phyloP scores from a whole-genome alignment of 2,888 invertebrate genomes.

The Amphipyra tragopoginis region DNA sequence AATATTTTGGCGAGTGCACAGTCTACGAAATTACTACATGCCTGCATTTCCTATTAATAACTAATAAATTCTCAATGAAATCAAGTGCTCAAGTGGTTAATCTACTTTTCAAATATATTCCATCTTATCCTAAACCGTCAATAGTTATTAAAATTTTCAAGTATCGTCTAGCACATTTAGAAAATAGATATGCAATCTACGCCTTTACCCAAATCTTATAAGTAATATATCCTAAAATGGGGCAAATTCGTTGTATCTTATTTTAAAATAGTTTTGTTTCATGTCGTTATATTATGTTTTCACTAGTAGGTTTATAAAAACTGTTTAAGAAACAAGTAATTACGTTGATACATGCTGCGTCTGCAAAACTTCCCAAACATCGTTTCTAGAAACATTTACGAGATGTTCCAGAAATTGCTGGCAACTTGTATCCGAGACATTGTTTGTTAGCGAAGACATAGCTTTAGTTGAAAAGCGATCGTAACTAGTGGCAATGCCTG shows the following conservation, averaged over 20 bases:
- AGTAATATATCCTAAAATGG: constrained; percentile 39
- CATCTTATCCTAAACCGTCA: constrained; percentile 24
- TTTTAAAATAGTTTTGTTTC: constrained; percentile 1
- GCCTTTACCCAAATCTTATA: constrained; percentile 17
- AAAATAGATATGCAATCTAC: constrained; percentile 20
- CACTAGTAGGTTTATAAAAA: no score
- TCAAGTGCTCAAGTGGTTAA: constrained; percentile 32
- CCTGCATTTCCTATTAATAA: constrained; percentile 34
- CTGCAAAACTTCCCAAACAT: no score
- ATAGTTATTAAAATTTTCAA: constrained; percentile 25
- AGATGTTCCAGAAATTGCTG: no score
- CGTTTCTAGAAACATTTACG: no score
- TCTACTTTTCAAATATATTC: constrained; percentile 25
- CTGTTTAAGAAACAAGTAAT: no score
- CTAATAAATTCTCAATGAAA: constrained; percentile 32
- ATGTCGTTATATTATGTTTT: not conserved
- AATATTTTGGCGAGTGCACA: constrained; percentile 79
- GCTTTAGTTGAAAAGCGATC: constrained; percentile 4
- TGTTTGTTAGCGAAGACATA: no score
- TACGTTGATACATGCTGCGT: no score
- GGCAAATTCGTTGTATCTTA: constrained; percentile 33
- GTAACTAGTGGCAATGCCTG: constrained; percentile 6
- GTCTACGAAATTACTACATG: constrained; percentile 70
- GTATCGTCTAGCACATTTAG: constrained; percentile 5
- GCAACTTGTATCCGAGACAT: no score